Base-by-base conservation (phyloP, 1,140 invertebrate genomes). In the Leptonema lineaticorne region DNA sequence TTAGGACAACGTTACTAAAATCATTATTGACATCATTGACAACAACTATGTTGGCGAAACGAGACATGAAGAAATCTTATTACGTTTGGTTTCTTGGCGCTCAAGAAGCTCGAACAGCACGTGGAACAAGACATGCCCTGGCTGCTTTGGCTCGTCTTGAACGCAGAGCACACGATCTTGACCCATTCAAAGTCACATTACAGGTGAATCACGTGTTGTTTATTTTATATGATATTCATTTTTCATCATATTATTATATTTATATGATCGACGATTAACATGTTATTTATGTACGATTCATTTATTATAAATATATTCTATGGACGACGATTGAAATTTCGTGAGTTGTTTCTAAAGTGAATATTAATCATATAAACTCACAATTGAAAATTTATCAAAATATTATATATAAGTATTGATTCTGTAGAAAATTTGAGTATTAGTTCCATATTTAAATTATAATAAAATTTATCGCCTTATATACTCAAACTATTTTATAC, bases 31-130 rank as follows among this genome's bases (percentile, higher is more conserved):
- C 33, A 26, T n/a, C n/a, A n/a, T n/a, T n/a, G n/a, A 46, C 7
- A 63, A 26, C 28, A 45, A 62, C 30, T 16, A 64, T 64, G 62
- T 37, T 64, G 41, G 33, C 90, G 74, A 87, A 89, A 76, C 92
- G 92, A 76, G 93, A 94, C 77, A 90, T 95, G 73, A 96, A 96
- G 82, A 97, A 97, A 78, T 96, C 95, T 29, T 98, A 97, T 81
- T 99, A 99, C 81, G 95, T 98, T 50, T 96, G 95, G 92, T 98
- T 98, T 83, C 86, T 99, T 72, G 96, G 96, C 20, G 95, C 96
- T 73, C 92, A 96, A 82, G 95, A 98, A 82, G 92, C 92, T 28
- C 89, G 92, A 74, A 95, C 94, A 14, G 85, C 97, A 68, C 84
- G 94, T 11, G 93, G 95, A 53, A 82, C 87, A 9, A 87, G 91